These are phyloP conservation scores for Suillia variegata DNA, from an alignment of 2,888 invertebrate genomes.

Conservation along the genomic window DNA sequence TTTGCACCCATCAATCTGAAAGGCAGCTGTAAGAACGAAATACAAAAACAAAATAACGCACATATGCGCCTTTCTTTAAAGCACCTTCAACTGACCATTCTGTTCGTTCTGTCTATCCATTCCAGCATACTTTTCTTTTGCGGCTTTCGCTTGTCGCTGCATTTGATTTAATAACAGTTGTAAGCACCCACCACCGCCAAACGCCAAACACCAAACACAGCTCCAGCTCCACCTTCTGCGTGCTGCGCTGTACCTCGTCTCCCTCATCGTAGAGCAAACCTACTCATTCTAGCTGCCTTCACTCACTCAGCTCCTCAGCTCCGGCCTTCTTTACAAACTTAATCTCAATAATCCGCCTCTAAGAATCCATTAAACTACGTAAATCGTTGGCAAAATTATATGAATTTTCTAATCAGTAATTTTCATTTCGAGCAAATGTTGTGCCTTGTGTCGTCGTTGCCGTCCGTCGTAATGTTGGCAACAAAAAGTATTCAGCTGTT, in stretches of 20 bases:
- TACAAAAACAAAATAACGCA: background rate
- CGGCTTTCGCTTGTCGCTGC: background rate
- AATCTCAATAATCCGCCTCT: constrained; percentile 28
- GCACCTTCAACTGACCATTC: constrained; percentile 3
- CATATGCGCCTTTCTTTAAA: background rate
- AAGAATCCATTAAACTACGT: constrained; percentile 32
- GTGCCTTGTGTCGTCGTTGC: background rate
- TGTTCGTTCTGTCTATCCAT: too few species aligned
- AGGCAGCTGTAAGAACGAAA: background rate
- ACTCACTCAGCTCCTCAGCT: background rate
- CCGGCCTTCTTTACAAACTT: constrained; percentile 22
- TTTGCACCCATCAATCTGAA: background rate
- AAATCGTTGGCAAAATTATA: constrained; percentile 38
- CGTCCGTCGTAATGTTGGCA: too few species aligned
- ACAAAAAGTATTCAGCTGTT: too few species aligned
- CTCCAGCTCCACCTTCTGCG: background rate
- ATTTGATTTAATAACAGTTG: constrained; percentile 17
- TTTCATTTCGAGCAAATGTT: constrained; percentile 35
- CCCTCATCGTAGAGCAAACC: too few species aligned
- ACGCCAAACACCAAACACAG: background rate
- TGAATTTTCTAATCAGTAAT: constrained; percentile 44
- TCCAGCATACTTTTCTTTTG: background rate
- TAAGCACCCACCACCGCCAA: constrained; percentile 15
- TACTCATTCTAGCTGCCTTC: too few species aligned
- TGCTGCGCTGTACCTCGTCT: background rate